Conservation (phyloP, 2,888 invertebrate species). For the Heterodera filipjevi region DNA sequence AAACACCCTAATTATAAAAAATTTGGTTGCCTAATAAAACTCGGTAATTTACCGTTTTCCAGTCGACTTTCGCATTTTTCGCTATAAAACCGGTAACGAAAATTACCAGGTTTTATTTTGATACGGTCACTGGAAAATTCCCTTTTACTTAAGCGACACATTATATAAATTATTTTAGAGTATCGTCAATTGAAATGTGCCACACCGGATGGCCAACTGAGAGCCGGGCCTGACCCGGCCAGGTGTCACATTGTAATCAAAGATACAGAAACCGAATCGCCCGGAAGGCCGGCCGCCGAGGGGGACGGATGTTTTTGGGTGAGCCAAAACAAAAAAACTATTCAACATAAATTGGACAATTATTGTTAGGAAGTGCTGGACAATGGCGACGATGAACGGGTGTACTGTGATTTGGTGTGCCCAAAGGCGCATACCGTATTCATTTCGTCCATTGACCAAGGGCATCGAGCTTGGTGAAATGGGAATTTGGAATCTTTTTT, state of each 20-base stretch:
- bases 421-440: constrained; percentile 63
- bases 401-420: constrained; percentile 63
- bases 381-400: constrained; percentile 57
- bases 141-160: not conserved
- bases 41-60: no score
- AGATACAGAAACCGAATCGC: constrained; percentile 51
- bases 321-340: not conserved
- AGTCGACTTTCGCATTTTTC: no score
- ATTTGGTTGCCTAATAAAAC: no score
- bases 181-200: constrained; percentile 60
- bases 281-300: constrained; percentile 56
- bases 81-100: no score
- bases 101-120: no score
- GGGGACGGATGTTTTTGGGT: constrained; percentile 60
- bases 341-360: not conserved
- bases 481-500: not conserved
- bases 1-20: no score
- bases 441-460: constrained; percentile 32
- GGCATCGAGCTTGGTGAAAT: constrained; percentile 10
- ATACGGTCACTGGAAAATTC: not conserved
- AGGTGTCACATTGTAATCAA: constrained; percentile 59
- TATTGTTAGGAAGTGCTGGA: constrained; percentile 49
- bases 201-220: constrained; percentile 58
- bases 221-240: constrained; percentile 54
- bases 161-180: constrained; percentile 44